phyloP scores from a whole-genome alignment of 2,797 vertebrate genomes.

The Sparidentex hasta region DNA sequence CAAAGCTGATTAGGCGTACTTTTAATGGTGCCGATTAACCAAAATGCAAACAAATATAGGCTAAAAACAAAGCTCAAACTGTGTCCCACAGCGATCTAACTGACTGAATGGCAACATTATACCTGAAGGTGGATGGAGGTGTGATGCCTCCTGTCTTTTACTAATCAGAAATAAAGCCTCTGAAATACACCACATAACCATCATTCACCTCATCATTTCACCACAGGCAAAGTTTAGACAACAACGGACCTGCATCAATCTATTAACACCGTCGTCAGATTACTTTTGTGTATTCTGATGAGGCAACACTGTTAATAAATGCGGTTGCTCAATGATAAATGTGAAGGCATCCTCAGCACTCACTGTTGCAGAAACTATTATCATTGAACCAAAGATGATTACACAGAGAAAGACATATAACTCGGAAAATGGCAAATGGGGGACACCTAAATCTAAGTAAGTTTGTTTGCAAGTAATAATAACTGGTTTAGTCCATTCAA shows the following conservation, averaged over 20 bases:
- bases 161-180: neutral
- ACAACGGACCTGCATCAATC: conserved; percentile 6
- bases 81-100: too few species aligned
- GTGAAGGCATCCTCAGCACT: neutral
- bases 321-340: neutral
- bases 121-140: neutral
- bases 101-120: neutral
- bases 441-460: neutral
- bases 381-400: conserved; percentile 20
- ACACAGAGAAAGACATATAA: conserved; percentile 15
- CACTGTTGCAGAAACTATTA: neutral
- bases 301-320: conserved; percentile 2
- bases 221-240: neutral
- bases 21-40: neutral
- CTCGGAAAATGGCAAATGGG: neutral
- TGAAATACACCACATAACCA: neutral
- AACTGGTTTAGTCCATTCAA: neutral
- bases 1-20: neutral
- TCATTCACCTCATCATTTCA: neutral
- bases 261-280: neutral
- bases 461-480: conserved; percentile 4
- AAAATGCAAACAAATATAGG: neutral
- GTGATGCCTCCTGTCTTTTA: neutral
- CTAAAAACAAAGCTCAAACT: neutral
- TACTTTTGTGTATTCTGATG: neutral